These are phyloP conservation scores for Toxostoma redivivum DNA, from an alignment of 2,113 vertebrate genomes.

Conservation along the genomic window DNA sequence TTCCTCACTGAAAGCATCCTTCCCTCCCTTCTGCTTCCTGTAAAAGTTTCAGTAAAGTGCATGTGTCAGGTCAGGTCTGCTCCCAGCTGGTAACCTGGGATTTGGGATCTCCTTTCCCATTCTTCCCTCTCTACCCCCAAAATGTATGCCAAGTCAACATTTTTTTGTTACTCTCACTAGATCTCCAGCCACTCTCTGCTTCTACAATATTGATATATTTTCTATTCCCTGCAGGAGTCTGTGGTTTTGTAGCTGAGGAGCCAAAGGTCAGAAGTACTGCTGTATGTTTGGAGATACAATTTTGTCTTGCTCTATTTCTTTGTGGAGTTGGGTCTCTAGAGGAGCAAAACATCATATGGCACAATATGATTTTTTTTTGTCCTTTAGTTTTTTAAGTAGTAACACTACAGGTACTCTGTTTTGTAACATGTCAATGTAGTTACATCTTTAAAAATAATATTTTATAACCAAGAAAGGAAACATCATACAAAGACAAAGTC, in stretches of 20 bases:
- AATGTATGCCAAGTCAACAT: rapidly evolving
- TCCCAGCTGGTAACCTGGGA: background rate
- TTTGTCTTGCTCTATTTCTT: background rate
- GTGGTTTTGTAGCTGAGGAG: background rate
- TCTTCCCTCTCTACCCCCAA: background rate
- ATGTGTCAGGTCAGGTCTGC: background rate
- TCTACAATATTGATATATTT: background rate
- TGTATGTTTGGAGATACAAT: background rate
- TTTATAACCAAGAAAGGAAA: background rate
- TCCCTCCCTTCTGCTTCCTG: background rate
- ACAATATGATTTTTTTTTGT: background rate
- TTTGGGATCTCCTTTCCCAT: background rate
- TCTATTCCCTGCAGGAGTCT: background rate
- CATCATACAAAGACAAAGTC: background rate
- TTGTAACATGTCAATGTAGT: background rate
- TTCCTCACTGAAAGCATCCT: background rate
- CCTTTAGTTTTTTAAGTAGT: background rate
- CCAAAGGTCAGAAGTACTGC: background rate
- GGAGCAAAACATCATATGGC: background rate
- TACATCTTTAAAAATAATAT: conserved; percentile 27
- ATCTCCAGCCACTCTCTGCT: background rate
- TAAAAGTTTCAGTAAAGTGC: background rate
- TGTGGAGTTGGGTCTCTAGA: background rate
- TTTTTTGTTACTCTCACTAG: background rate
- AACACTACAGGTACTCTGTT: background rate